phyloP scores from a whole-genome alignment of 2,888 invertebrate genomes.

The Alviniconcha strummeri region DNA sequence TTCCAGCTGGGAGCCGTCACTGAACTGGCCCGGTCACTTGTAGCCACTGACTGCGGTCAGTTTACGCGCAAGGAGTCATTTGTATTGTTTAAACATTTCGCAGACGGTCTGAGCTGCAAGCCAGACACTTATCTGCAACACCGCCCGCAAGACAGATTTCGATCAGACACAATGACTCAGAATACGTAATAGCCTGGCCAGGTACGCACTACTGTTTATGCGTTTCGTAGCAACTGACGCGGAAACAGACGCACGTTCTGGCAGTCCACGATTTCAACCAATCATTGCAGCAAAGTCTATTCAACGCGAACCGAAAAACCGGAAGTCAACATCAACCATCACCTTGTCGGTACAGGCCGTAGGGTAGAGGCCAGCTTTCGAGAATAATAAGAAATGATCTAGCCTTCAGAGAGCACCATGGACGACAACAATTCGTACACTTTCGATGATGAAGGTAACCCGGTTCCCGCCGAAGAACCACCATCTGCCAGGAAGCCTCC shows the following conservation, averaged over 20 bases:
- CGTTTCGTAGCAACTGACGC: slow-evolving; percentile 30
- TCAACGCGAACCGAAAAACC: slow-evolving; percentile 20
- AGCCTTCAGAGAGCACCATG: background rate
- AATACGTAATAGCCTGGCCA: background rate
- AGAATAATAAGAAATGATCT: slow-evolving; percentile 11
- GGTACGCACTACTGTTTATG: slow-evolving; percentile 15
- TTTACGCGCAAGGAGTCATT: too few species aligned
- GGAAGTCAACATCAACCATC: slow-evolving; percentile 26
- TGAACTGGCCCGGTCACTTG: too few species aligned
- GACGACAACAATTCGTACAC: slow-evolving; percentile 51
- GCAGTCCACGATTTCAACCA: slow-evolving; percentile 33
- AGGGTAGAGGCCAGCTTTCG: too few species aligned
- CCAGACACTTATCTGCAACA: background rate
- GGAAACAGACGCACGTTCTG: background rate
- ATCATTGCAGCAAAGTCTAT: slow-evolving; percentile 26
- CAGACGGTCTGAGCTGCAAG: background rate
- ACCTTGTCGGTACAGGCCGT: background rate
- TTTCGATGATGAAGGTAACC: slow-evolving; percentile 58
- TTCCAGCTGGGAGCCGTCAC: too few species aligned
- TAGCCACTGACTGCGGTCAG: background rate
- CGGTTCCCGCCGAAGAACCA: slow-evolving; percentile 41
- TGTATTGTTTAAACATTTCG: background rate
- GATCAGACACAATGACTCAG: background rate
- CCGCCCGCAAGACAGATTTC: background rate
- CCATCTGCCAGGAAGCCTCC: slow-evolving; percentile 32